Evolutionary conservation across 1,140 invertebrate genomes (phyloP), one percentile per base, ranked within the genome.

Genomic region (Lycorma delicatula): DNA sequence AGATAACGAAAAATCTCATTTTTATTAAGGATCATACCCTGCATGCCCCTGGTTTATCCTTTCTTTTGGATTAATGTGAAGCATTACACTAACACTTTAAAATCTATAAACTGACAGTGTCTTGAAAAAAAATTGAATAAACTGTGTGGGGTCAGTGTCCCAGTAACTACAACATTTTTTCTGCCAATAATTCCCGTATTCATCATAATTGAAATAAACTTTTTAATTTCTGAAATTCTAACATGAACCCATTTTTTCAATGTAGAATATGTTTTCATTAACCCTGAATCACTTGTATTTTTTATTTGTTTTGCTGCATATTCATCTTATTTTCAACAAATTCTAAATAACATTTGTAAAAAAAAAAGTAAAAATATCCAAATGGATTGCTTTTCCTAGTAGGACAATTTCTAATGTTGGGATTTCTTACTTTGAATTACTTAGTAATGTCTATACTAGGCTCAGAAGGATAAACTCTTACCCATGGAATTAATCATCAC

Each of bases 21-120:
- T 54, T n/a, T 41, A 13, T 34, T 34, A 54, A 6, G 53, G 34
- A 22, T 54, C 53, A 44, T 41, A 54, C 7, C 53, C 53, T 3
- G 31, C 7, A 22, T 41, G 31, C 3, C 34, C 53, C 22, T 36
- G 36, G 13, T 36, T 5, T 22, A 11, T 16, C 13, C 16, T 4
- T 13, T 34, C 11, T 18, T 36, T 36, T 3, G 22, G 13, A 25
- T 9, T 53, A 18, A 53, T 23, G 20, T 53, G 51, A 9, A 29
- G 18, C 18, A 9, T 31, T 34, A 16, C 5, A 53, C 11, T 16
- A 5, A 36, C 31, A 9, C 11, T 11, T 12, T 11, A 16, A 34
- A 26, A 51, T 18, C 11, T 13, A 26, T 11, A 18, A 12, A 25
- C 31, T 11, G 29, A 28, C 51, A n/a, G 6, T 36, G 12, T n/a